Evolutionary conservation across 2,797 vertebrate genomes (phyloP), one percentile per base, ranked within the genome.

Genomic region (Esox masquinongy): DNA sequence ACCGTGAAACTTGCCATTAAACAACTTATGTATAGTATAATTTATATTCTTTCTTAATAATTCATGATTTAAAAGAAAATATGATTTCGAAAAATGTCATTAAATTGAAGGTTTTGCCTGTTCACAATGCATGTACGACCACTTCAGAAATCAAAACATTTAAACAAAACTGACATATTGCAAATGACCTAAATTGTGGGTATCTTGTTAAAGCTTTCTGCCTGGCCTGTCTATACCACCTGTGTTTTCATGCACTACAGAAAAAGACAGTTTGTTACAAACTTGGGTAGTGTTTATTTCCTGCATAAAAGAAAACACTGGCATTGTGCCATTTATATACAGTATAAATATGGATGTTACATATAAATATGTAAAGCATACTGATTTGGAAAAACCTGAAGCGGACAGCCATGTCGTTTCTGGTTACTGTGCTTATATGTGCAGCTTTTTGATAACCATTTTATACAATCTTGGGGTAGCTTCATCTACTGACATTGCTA

Each of bases 121-220:
- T 63, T 14, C 4, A 29, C 22, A 63, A 64, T 5, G 53, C 19
- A 7, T n/a, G 53, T 56, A 56, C n/a, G 53, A 56, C 53, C 53
- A 56, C n/a, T 56, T 67, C 26, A 67, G 31, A 34, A 67, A 79
- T 87, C 68, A 87, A 83, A 77, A 79, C 70, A 73, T 79, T 70
- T 85, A 68, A 87, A 85, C 86, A 74, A 66, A 77, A 68, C 53
- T 72, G 74, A 81, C 80, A 79, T 70, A 76, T 68, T 68, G 39
- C 67, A 9, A 68, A 68, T 68, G 6, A 53, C 5, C 36, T 19
- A 43, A 16, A 64, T 26, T 4, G 67, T 47, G 67, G 36, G n/a
- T 68, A 39, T 11, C 67, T 39, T 39, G 36, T 68, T 15, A 43
- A 15, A 47, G 19, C 34, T 31, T 39, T 39, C 36, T 39, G 36